These are phyloP conservation scores for Nycticryphes semicollaris DNA, from an alignment of 2,113 vertebrate genomes.

Conservation along the genomic window DNA sequence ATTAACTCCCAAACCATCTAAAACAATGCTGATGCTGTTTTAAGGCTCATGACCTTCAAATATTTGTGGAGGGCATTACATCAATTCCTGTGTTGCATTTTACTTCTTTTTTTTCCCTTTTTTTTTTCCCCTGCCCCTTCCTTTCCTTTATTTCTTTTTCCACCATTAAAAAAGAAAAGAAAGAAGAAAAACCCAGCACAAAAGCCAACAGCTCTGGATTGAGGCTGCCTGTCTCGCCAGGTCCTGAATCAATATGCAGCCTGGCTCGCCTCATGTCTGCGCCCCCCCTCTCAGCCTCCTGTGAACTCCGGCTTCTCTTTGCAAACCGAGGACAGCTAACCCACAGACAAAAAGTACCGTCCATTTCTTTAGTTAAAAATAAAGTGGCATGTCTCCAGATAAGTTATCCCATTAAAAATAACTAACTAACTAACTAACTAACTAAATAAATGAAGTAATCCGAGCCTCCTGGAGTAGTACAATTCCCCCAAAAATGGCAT, in stretches of 20 bases:
- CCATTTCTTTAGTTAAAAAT: constrained; percentile 64
- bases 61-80: not conserved
- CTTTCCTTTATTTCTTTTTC: not conserved
- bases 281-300: not conserved
- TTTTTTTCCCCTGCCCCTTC: not conserved
- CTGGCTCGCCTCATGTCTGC: not conserved
- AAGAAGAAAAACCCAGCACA: constrained; percentile 19
- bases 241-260: constrained; percentile 58
- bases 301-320: constrained; percentile 16
- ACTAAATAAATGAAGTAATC: not conserved
- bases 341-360: constrained; percentile 31
- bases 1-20: not conserved
- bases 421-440: not conserved
- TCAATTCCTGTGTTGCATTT: not conserved
- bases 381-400: constrained; percentile 19
- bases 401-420: constrained; percentile 21
- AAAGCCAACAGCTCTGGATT: not conserved
- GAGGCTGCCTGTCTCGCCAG: not conserved
- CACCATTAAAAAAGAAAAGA: no score
- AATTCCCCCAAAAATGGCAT: not conserved
- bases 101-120: not conserved
- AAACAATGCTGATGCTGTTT: not conserved
- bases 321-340: constrained; percentile 19
- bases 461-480: not conserved
- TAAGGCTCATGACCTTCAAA: constrained; percentile 3